Evolutionary conservation across 2,888 invertebrate species (phyloP).

Genomic region (Dione juno): DNA sequence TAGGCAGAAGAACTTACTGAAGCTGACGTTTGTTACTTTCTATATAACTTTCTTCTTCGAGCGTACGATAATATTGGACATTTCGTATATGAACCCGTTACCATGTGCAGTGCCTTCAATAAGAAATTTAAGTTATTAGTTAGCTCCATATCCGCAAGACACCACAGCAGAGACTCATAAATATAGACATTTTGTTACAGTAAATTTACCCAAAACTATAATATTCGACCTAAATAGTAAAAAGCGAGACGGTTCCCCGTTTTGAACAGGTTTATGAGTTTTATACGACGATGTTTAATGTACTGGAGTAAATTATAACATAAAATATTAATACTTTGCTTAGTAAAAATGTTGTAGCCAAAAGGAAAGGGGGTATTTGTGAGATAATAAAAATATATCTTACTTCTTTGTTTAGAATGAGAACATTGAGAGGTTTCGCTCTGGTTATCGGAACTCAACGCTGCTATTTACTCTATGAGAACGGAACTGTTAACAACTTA

Average conservation of each 20-base stretch:
- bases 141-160: background rate
- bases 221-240: constrained; percentile 37
- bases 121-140: background rate
- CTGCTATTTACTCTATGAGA: too few relatives aligned
- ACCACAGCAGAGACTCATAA: background rate
- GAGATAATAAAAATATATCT: too few relatives aligned
- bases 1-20: too few relatives aligned
- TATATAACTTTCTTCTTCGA: too few relatives aligned
- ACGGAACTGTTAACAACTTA: too few relatives aligned
- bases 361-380: background rate
- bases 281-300: constrained; percentile 50
- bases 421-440: too few relatives aligned
- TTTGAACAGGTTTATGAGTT: constrained; percentile 43
- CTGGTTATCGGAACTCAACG: too few relatives aligned
- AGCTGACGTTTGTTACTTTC: too few relatives aligned
- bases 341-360: background rate
- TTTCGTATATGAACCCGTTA: too few relatives aligned
- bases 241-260: constrained; percentile 48
- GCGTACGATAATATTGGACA: too few relatives aligned
- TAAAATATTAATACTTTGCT: constrained; percentile 7
- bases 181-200: constrained; percentile 1
- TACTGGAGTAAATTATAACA: constrained; percentile 26
- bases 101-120: too few relatives aligned
- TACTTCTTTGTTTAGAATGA: too few relatives aligned
- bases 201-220: constrained; percentile 21